Conservation (phyloP, 2,888 invertebrate genomes). For the Agrilus biguttatus region DNA sequence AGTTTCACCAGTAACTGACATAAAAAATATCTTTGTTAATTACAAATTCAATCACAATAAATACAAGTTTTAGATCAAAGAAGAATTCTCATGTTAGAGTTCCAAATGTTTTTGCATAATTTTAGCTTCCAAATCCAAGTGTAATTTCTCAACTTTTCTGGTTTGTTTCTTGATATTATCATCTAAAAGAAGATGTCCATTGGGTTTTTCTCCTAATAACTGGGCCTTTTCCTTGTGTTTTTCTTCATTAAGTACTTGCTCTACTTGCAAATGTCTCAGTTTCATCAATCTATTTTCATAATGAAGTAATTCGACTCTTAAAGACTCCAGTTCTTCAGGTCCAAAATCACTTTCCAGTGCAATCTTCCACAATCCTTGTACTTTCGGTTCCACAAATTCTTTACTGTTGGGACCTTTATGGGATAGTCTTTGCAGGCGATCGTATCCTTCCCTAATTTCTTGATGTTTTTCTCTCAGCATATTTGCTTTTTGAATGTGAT, state of each 20-base stretch:
- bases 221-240: slow-evolving; percentile 45
- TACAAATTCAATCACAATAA: too few relatives aligned
- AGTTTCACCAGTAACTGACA: too few relatives aligned
- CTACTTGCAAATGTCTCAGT: slow-evolving; percentile 66
- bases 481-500: slow-evolving; percentile 53
- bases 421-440: slow-evolving; percentile 57
- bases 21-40: too few relatives aligned
- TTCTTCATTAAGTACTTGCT: slow-evolving; percentile 59
- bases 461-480: slow-evolving; percentile 58
- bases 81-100: slow-evolving; percentile 35
- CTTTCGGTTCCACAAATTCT: slow-evolving; percentile 84
- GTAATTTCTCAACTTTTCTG: slow-evolving; percentile 74
- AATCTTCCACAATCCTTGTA: slow-evolving; percentile 75
- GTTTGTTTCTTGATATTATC: slow-evolving; percentile 72
- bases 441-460: slow-evolving; percentile 63
- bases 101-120: slow-evolving; percentile 65
- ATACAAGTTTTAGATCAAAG: too few relatives aligned
- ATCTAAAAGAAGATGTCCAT: slow-evolving; percentile 49
- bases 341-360: slow-evolving; percentile 71
- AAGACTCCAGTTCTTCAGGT: slow-evolving; percentile 64
- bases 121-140: slow-evolving; percentile 59
- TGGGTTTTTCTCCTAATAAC: slow-evolving; percentile 46
- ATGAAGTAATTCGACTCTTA: slow-evolving; percentile 74
- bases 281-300: slow-evolving; percentile 79
- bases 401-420: slow-evolving; percentile 65